Percentiles rank a stretch among this genome's conserved stretches.
Evolutionary conservation across 1,140 invertebrate genomes (phyloP).

Genomic region (Stegodyphus mimosarum): DNA sequence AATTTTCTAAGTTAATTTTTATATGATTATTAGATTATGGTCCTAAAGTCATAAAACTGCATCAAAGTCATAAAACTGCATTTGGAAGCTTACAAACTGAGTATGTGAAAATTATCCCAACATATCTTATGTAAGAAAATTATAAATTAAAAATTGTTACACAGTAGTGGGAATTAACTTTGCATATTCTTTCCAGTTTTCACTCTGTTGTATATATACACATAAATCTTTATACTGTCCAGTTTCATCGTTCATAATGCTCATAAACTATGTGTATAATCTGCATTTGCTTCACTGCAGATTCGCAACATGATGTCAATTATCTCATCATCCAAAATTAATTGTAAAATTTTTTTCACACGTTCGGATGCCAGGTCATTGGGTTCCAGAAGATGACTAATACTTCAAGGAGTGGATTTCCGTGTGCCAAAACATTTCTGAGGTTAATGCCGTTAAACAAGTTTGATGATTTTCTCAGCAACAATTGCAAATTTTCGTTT

Average conservation of each 20-base stretch:
- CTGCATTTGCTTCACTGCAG: neutral
- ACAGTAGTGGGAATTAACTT: too few relatives aligned
- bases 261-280: neutral
- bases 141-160: too few relatives aligned
- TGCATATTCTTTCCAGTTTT: neutral
- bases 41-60: too few relatives aligned
- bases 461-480: constrained; percentile 15
- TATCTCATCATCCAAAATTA: neutral
- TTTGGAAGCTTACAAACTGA: too few relatives aligned
- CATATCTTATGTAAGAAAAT: too few relatives aligned
- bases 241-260: constrained; percentile 4
- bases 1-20: too few relatives aligned
- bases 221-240: too few relatives aligned
- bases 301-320: constrained; percentile 24
- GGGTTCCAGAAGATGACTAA: constrained; percentile 20
- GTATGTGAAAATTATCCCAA: too few relatives aligned
- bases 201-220: neutral
- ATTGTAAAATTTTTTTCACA: neutral
- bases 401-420: constrained; percentile 26
- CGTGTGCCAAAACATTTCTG: constrained; percentile 32
- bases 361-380: constrained; percentile 29
- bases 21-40: too few relatives aligned
- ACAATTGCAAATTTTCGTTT: neutral
- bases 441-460: constrained; percentile 25
- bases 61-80: too few relatives aligned